A percentile compares a stretch with the other conserved stretches of the same genome.
phyloP scores from a whole-genome alignment of 2,113 vertebrate genomes.

The Pterocles gutturalis region DNA sequence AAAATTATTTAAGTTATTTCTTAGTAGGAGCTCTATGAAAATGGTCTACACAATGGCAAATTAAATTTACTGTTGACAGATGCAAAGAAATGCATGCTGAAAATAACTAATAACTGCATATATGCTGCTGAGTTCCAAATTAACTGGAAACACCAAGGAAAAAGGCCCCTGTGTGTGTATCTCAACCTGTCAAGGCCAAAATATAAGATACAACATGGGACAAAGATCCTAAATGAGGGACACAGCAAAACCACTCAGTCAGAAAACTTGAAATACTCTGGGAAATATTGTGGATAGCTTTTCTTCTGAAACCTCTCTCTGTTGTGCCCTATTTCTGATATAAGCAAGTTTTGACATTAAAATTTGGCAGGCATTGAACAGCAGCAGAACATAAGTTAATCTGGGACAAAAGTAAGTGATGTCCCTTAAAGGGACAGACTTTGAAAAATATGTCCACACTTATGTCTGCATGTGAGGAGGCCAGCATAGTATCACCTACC shows the following conservation, averaged over 20 bases:
- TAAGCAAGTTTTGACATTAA: background rate
- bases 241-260: background rate
- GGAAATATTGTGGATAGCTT: background rate
- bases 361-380: background rate
- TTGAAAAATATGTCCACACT: background rate
- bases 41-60: background rate
- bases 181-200: background rate
- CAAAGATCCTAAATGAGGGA: slow-evolving; percentile 6
- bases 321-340: background rate
- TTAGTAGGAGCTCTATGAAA: slow-evolving; percentile 12
- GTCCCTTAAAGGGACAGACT: background rate
- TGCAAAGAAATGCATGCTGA: slow-evolving; percentile 12
- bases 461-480: background rate
- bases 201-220: background rate
- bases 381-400: background rate
- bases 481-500: background rate
- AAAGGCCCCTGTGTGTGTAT: background rate
- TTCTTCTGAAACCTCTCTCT: background rate
- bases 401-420: background rate
- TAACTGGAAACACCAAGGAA: slow-evolving; percentile 5
- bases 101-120: slow-evolving; percentile 35
- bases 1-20: slow-evolving; percentile 42
- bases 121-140: slow-evolving; percentile 11
- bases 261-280: background rate
- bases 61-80: slow-evolving; percentile 43